Base-by-base conservation (phyloP, 2,888 invertebrate genomes). In the Lymantria dispar region DNA sequence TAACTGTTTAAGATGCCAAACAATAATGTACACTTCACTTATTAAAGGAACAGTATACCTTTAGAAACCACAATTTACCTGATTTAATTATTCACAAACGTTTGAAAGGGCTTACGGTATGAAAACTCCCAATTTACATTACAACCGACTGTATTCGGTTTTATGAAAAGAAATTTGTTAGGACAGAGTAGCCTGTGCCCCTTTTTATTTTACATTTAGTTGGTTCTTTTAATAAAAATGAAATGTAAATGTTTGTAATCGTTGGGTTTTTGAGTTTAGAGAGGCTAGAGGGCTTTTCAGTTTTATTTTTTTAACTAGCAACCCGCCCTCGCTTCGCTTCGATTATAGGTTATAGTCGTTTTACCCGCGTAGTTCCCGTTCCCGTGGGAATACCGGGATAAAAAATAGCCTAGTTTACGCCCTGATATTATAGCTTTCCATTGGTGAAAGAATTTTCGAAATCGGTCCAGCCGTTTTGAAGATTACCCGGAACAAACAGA, bases 101-200 rank as follows among this genome's bases (percentile, higher is more conserved):
- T 7, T n/a, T 38, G 38, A 12, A 38, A 38, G 12, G 12, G 38
- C 38, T 38, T 38, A 38, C 38, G 38, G 12, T 12, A 38, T 38
- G 38, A 38, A 38, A 38, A 38, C 12, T 38, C 38, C 38, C 38
- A 38, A 38, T 38, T 38, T 38, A 38, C 38, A 38, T 38, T 12
- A 38, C 38, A 38, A 38, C 38, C 38, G 38, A 38, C 38, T 38
- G 38, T 38, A 38, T 38, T 15, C 29, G 43, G 38, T 42, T 48
- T 43, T 43, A 43, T 43, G 31, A 47, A 47, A 47, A 40, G 46
- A 47, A 40, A 40, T 40, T 45, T 38, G 45, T 42, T 42, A 42
- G 22, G n/a, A 22, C 42, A 42, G 13, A 29, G 29, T 42, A 42
- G 29, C n/a, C n/a, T 15, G 15, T 42, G 42, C n/a, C 42, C 42